These are phyloP conservation scores for Theropithecus gelada DNA, from an alignment of 2,113 vertebrate genomes.

Conservation along the genomic window DNA sequence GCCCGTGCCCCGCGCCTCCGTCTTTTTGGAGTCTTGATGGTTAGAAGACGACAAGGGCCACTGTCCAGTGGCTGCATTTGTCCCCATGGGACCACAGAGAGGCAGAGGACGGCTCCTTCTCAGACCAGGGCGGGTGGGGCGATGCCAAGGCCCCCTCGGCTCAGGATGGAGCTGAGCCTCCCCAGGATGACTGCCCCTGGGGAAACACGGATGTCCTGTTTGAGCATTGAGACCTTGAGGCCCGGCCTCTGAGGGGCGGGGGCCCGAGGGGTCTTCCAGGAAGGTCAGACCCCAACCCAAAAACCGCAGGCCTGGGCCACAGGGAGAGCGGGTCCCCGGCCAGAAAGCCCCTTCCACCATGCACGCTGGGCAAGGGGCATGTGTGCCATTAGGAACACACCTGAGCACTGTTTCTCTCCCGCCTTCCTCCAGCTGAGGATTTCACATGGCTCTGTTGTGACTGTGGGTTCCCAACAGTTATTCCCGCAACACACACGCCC, in stretches of 20 bases:
- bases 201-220: background rate
- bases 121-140: accelerated
- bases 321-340: background rate
- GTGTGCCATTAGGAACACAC: background rate
- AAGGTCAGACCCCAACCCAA: background rate
- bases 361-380: accelerated
- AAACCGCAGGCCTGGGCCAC: background rate
- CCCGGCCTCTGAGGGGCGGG: background rate
- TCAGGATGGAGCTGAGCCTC: background rate
- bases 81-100: background rate
- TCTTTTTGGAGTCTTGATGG: background rate
- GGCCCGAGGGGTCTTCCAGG: background rate
- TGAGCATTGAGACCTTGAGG: background rate
- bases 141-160: background rate
- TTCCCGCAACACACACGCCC: background rate
- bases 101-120: background rate
- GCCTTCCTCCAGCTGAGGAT: background rate
- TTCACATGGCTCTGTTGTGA: background rate
- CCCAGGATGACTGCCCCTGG: background rate
- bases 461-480: background rate
- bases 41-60: background rate
- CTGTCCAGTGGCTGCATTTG: background rate
- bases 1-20: background rate
- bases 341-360: background rate
- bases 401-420: background rate